Evolutionary conservation across 2,888 invertebrate genomes (phyloP), one percentile per base, ranked within the genome.

Genomic region (Troglohyphantes excavatus): DNA sequence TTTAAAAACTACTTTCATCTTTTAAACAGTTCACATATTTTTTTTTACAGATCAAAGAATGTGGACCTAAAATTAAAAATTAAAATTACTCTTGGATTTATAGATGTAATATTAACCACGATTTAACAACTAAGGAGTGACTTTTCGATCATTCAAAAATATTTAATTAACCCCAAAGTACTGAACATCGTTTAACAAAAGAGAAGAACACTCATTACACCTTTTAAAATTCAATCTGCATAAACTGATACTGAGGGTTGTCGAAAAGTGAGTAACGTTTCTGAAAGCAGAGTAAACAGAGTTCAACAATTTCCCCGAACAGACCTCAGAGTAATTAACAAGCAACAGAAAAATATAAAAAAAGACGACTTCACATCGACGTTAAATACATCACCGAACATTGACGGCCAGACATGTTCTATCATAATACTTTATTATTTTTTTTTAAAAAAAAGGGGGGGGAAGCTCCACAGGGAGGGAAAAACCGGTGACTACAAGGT

Each of bases 401-500:
- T 13, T 53, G 53, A 53, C 53, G 53, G 9, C 17, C n/a, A 13
- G 53, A 53, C n/a, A 53, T 46, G 17, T 53, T 17, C 13, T 53
- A 53, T 53, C 53, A 53, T 53, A 53, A 53, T n/a, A 53, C 53
- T 53, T 53, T 53, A 17, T 17, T 53, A 13, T 17, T 53, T 5
- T 53, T 53, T 1, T 53, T n/a, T 5, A 53, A 53, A 46, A 53
- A n/a, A 53, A 17, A 17, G n/a, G 53, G 5, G 53, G n/a, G 13
- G 17, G 53, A 2, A n/a, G n/a, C n/a, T n/a, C n/a, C n/a, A n/a
- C 17, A 53, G 13, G 13, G 13, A 11, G 9, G 39, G 13, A 53
- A 53, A 53, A 53, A 53, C n/a, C n/a, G 13, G 53, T 53, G 61
- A 27, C 72, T 27, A 59, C 68, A 59, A 46, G 78, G 53, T 82